Conservation (phyloP, 2,888 invertebrate species). For the Drosophila aldrichi region DNA sequence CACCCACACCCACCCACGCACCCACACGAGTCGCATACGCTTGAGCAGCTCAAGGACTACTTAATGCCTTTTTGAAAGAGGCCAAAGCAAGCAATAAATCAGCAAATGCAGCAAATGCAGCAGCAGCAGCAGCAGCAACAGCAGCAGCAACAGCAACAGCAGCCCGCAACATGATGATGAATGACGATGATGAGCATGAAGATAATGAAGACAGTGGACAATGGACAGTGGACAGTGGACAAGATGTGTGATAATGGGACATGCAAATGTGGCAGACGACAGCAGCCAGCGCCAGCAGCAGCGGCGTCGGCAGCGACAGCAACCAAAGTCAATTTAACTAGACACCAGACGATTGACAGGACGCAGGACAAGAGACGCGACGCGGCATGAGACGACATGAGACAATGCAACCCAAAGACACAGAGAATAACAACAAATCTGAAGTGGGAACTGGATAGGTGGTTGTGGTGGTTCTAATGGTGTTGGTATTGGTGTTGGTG, state of each 20-base stretch:
- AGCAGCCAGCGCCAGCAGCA: not conserved
- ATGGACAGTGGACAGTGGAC: conserved; percentile 36
- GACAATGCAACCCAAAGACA: conserved; percentile 33
- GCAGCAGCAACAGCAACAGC: conserved; percentile 35
- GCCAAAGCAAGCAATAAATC: conserved; percentile 57
- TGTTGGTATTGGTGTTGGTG: conserved; percentile 3
- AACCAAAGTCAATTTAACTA: conserved; percentile 30
- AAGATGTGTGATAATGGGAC: conserved; percentile 35
- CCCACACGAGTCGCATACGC: not conserved
- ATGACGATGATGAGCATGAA: conserved; percentile 19
- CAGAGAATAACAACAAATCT: conserved; percentile 38
- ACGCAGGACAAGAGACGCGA: conserved; percentile 17
- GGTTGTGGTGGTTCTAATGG: conserved; percentile 4
- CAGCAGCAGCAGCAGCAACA: conserved; percentile 50
- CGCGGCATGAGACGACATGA: conserved; percentile 26
- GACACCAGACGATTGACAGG: conserved; percentile 31
- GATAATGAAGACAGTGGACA: conserved; percentile 33
- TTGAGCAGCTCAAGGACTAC: conserved; percentile 2
- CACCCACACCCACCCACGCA: not conserved
- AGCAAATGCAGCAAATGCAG: conserved; percentile 46
- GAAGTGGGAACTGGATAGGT: conserved; percentile 4
- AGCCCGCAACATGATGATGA: conserved; percentile 31
- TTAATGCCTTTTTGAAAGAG: conserved; percentile 18
- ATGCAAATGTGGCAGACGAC: conserved; percentile 36
- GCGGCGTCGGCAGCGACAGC: not conserved